Evolutionary conservation across 2,797 vertebrate genomes (phyloP).

Genomic region (Enoplosus armatus): DNA sequence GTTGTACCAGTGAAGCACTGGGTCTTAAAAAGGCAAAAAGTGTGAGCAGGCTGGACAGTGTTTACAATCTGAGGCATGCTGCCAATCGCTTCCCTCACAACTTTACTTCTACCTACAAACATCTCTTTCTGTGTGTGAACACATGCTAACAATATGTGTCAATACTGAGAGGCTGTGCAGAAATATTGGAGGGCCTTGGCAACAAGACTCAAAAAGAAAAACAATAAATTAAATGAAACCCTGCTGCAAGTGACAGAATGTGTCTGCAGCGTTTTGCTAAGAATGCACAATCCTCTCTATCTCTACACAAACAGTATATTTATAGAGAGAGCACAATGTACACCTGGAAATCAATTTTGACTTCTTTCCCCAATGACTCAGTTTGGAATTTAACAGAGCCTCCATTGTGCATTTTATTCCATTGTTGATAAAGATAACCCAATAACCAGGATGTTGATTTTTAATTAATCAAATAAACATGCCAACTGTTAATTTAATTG

Average conservation of each 20-base stretch:
- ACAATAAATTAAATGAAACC: slow-evolving; percentile 24
- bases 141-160: slow-evolving; percentile 35
- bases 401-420: neutral
- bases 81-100: neutral
- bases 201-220: slow-evolving; percentile 6
- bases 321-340: neutral
- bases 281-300: slow-evolving; percentile 3
- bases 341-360: neutral
- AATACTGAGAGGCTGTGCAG: neutral
- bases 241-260: neutral
- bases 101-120: slow-evolving; percentile 20
- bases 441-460: slow-evolving; percentile 15
- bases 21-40: slow-evolving; percentile 23
- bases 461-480: neutral
- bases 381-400: neutral
- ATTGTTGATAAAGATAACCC: neutral
- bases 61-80: slow-evolving; percentile 6
- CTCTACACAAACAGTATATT: neutral
- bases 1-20: neutral
- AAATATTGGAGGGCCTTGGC: slow-evolving; percentile 10
- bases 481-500: neutral
- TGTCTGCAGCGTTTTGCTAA: neutral
- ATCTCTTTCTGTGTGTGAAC: neutral
- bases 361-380: neutral
- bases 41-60: neutral